Evolutionary conservation across 2,888 invertebrate species (phyloP).

Genomic region (Diploptera punctata): DNA sequence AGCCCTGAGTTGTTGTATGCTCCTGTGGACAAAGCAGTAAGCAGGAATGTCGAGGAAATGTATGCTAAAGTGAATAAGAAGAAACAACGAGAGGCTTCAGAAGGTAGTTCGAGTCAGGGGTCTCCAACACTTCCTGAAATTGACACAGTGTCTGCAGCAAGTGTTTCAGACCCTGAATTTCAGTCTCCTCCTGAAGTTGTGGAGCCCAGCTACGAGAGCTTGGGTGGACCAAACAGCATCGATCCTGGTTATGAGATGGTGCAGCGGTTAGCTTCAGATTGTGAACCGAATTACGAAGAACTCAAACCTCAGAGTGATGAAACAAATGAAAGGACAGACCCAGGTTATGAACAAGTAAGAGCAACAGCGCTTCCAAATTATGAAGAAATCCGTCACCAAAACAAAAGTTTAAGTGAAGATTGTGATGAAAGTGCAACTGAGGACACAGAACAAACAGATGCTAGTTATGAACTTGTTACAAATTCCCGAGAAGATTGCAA

Average conservation of each 20-base stretch:
- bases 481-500: slow-evolving; percentile 46
- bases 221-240: slow-evolving; percentile 38
- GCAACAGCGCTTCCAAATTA: slow-evolving; percentile 46
- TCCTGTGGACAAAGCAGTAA: slow-evolving; percentile 51
- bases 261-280: slow-evolving; percentile 54
- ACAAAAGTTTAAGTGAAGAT: background rate
- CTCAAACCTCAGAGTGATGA: slow-evolving; percentile 60
- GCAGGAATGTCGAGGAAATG: slow-evolving; percentile 79
- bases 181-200: slow-evolving; percentile 1
- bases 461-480: slow-evolving; percentile 43
- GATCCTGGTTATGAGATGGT: slow-evolving; percentile 76
- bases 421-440: slow-evolving; percentile 27
- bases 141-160: slow-evolving; percentile 18
- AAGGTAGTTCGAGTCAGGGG: background rate
- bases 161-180: background rate
- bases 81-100: slow-evolving; percentile 52
- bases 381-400: slow-evolving; percentile 45
- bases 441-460: slow-evolving; percentile 58
- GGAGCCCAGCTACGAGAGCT: slow-evolving; percentile 51
- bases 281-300: slow-evolving; percentile 84
- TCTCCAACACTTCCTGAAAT: slow-evolving; percentile 4
- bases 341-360: slow-evolving; percentile 62
- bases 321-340: slow-evolving; percentile 51
- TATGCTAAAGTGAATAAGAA: slow-evolving; percentile 87
- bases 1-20: slow-evolving; percentile 56